These are phyloP conservation scores for Iselma pallidipennis DNA, from an alignment of 2,888 invertebrate species.

Conservation along the genomic window DNA sequence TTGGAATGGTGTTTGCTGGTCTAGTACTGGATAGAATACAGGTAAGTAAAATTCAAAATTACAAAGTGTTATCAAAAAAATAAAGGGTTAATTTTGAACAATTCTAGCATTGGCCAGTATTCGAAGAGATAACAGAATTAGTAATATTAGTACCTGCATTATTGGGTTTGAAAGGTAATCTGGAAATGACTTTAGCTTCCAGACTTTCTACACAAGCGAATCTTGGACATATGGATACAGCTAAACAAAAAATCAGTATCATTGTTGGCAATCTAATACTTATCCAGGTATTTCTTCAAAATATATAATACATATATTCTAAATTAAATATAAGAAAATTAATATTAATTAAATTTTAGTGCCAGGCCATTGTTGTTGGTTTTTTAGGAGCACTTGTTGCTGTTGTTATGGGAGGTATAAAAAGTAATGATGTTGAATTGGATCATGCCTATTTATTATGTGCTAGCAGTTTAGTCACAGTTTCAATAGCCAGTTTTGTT, in stretches of 20 bases:
- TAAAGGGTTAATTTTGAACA: not conserved
- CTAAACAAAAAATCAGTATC: slow-evolving; percentile 67
- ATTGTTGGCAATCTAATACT: slow-evolving; percentile 75
- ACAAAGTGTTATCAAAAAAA: not conserved
- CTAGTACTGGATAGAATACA: slow-evolving; percentile 74
- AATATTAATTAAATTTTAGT: slow-evolving; percentile 52
- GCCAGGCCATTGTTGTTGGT: slow-evolving; percentile 73
- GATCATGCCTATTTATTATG: slow-evolving; percentile 73
- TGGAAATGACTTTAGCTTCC: slow-evolving; percentile 83
- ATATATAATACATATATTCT: not conserved
- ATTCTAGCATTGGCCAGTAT: slow-evolving; percentile 72
- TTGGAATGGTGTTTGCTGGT: slow-evolving; percentile 80
- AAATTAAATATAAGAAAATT: not conserved
- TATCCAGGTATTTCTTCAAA: slow-evolving; percentile 65
- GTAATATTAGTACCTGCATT: slow-evolving; percentile 77
- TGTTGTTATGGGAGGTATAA: slow-evolving; percentile 68
- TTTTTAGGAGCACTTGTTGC: slow-evolving; percentile 73
- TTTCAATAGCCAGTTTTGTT: slow-evolving; percentile 74
- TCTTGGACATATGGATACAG: slow-evolving; percentile 74
- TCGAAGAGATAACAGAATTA: slow-evolving; percentile 69
- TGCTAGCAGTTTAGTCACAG: slow-evolving; percentile 75
- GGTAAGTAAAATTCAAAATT: slow-evolving; percentile 53
- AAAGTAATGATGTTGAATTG: slow-evolving; percentile 65
- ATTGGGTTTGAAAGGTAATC: slow-evolving; percentile 78
- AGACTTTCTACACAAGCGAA: slow-evolving; percentile 79